Base-by-base conservation (phyloP, 2,888 invertebrate genomes). In the Sarcophaga carnaria region DNA sequence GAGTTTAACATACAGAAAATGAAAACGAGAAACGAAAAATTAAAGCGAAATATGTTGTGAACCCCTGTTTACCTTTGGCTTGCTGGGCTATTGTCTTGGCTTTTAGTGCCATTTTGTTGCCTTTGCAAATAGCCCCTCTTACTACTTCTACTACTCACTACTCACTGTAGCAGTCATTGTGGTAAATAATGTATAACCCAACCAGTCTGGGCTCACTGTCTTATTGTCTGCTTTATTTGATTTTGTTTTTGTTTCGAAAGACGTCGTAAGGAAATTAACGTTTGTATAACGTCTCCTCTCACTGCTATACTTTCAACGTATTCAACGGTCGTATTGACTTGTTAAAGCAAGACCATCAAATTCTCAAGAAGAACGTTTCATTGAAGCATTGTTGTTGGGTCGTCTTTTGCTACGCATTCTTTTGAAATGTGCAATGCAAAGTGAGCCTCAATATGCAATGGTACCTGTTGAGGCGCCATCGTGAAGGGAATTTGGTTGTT, bases 181-280 rank as follows among this genome's bases (percentile, higher is more conserved):
- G 27, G 27, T 1, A n/a, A 27, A 27, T 22, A 45, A n/a, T 47
- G 5, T 54, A 25, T 47, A 1, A 60, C 20, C 37, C 25, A 20
- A 25, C 69, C 66, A 70, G 76, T 76, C 84, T 63, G 72, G 22
- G 0, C 47, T 64, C 76, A 78, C 85, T 85, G 47, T 80, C 70
- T 54, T 22, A 75, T 69, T 74, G 63, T 78, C 81, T 74, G 77
- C 25, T 11, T n/a, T 6, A 37, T 37, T 37, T 37, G 37, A 2
- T 47, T 37, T 25, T 17, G 47, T 60, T 69, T 54, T 27, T 81
- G 66, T 78, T 60, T 83, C 66, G 54, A 81, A 74, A 83, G 69
- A 78, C 80, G 78, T 83, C 75, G 77, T 78, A 83, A 81, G 86
- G 83, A 86, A 86, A 86, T 83, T 86, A 83, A 86, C 74, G 77